Conservation (phyloP, 2,888 invertebrate species). For the Agonopterix arenella region DNA sequence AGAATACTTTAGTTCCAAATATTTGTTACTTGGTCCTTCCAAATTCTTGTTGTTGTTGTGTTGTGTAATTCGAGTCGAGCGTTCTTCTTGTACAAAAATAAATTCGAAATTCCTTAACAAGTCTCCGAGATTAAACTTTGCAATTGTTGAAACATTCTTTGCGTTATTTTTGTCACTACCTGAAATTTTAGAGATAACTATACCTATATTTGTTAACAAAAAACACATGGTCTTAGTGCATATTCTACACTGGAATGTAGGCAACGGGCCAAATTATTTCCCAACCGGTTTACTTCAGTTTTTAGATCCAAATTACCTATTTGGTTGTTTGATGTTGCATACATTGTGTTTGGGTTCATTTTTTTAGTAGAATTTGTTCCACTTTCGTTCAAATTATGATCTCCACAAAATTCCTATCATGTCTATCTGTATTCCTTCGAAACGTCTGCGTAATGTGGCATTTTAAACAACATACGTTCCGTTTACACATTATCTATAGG, state of each 20-base stretch:
- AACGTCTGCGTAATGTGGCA: slow-evolving; percentile 24
- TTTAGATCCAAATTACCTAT: slow-evolving; percentile 46
- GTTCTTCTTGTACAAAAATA: neutral
- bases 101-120: neutral
- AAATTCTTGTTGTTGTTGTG: neutral
- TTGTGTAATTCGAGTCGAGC: neutral
- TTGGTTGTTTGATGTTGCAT: slow-evolving; percentile 17
- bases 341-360: neutral
- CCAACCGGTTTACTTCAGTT: slow-evolving; percentile 8
- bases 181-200: slow-evolving; percentile 37
- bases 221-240: no score
- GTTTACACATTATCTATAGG: slow-evolving; percentile 21
- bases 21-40: no score
- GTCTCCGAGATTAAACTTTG: neutral
- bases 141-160: neutral
- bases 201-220: slow-evolving; percentile 23
- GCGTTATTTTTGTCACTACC: slow-evolving; percentile 42
- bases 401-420: no score
- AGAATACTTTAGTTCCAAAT: no score
- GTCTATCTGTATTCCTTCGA: neutral
- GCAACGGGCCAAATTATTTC: no score
- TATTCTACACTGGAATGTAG: no score
- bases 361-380: slow-evolving; percentile 7
- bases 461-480: slow-evolving; percentile 23
- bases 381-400: slow-evolving; percentile 1